Percentiles rank a stretch among this genome's conserved stretches.
Conservation (phyloP, 2,797 vertebrate species). For the Vespertilio murinus region DNA sequence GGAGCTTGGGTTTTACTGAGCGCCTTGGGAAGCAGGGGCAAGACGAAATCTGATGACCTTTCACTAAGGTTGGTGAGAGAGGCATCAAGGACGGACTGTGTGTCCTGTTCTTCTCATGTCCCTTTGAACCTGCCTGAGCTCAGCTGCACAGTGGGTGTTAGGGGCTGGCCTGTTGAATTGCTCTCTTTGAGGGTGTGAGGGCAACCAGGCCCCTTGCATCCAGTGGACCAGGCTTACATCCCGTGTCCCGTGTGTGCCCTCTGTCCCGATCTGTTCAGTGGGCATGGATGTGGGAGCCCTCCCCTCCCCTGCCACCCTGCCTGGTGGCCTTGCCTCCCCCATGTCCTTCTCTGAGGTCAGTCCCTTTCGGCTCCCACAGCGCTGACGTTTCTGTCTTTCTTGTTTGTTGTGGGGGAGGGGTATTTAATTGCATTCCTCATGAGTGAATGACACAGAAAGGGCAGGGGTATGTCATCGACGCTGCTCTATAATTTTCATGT, state of each 20-base stretch:
- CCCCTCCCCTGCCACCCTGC: rapidly evolving
- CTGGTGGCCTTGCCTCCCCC: background rate
- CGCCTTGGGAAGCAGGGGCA: background rate
- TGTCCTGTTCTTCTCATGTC: background rate
- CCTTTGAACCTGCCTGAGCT: background rate
- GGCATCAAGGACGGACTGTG: background rate
- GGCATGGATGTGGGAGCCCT: background rate
- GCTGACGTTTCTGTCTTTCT: background rate
- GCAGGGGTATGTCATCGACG: background rate
- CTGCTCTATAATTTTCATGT: constrained; percentile 72
- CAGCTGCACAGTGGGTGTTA: background rate
- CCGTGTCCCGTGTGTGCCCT: rapidly evolving
- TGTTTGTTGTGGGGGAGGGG: background rate
- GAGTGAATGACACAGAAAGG: constrained; percentile 55
- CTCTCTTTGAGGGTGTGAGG: too few species aligned
- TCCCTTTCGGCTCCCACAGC: background rate
- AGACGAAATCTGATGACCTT: background rate
- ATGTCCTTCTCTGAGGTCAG: background rate
- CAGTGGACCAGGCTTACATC: background rate
- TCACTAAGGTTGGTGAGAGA: background rate
- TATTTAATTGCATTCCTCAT: constrained; percentile 49
- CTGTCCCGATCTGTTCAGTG: background rate
- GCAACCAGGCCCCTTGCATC: background rate
- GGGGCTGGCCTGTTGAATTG: too few species aligned
- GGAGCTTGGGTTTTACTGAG: background rate